Percentiles rank a stretch among this genome's conserved stretches.
Conservation (phyloP, 2,113 vertebrate genomes). For the Aspidoscelis tigris region DNA sequence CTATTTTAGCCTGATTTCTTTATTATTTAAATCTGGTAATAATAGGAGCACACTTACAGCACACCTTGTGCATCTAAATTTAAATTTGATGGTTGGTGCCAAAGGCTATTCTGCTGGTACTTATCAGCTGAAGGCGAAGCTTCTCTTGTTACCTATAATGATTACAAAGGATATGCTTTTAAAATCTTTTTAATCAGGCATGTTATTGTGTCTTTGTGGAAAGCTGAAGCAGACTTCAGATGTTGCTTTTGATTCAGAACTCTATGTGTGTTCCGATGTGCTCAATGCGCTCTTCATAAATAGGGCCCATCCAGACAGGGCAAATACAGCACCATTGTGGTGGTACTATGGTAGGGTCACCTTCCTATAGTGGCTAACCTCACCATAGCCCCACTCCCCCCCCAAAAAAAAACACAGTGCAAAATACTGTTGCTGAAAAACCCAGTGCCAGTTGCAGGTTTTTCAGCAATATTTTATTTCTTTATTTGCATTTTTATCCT, state of each 20-base stretch:
- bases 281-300: background rate
- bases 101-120: background rate
- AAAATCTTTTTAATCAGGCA: background rate
- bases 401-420: too few relatives aligned
- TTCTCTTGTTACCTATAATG: constrained; percentile 7
- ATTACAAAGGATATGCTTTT: background rate
- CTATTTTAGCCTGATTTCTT: constrained; percentile 19
- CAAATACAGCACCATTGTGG: too few relatives aligned
- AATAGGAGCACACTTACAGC: background rate
- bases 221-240: background rate
- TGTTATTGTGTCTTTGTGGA: background rate
- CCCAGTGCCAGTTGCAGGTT: too few relatives aligned
- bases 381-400: too few relatives aligned
- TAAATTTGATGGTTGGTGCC: constrained; percentile 1
- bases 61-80: background rate
- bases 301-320: too few relatives aligned
- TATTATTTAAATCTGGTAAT: background rate
- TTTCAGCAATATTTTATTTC: too few relatives aligned
- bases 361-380: too few relatives aligned
- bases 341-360: too few relatives aligned
- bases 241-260: background rate
- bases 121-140: background rate
- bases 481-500: too few relatives aligned
- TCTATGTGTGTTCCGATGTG: background rate
- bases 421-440: too few relatives aligned